Conservation (phyloP, 2,797 vertebrate species). For the Epinephelus malabaricus region DNA sequence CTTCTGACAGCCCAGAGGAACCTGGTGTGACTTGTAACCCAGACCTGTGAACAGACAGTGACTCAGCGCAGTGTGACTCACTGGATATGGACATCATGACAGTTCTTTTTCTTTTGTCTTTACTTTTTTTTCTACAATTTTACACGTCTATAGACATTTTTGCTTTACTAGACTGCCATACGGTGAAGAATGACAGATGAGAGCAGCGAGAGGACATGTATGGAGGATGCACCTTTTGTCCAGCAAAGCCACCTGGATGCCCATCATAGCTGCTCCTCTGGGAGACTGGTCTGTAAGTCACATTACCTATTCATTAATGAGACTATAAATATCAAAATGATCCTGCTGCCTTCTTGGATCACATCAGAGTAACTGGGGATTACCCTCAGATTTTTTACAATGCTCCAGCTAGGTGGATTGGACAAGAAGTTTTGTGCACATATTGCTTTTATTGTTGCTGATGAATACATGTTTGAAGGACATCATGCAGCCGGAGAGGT, state of each 20-base stretch:
- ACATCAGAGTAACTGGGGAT: background rate
- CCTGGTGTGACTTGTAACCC: conserved; percentile 6
- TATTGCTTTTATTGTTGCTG: conserved; percentile 13
- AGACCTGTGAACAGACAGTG: conserved; percentile 25
- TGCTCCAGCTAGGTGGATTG: background rate
- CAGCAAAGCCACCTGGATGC: conserved; percentile 9
- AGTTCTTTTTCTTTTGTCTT: background rate
- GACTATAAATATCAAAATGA: conserved; percentile 8
- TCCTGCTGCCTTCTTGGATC: conserved; percentile 33
- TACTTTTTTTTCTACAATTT: conserved; percentile 22
- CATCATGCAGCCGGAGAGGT: background rate
- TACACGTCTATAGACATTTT: conserved; percentile 28
- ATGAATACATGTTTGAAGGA: conserved; percentile 1
- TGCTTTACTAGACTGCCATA: conserved; percentile 48
- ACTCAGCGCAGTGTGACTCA: background rate
- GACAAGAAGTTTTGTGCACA: background rate
- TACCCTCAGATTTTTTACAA: background rate
- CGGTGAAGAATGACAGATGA: conserved; percentile 19
- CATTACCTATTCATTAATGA: background rate
- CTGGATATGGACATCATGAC: conserved; percentile 12
- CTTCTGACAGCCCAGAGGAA: conserved; percentile 62
- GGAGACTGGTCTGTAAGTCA: background rate
- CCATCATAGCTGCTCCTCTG: background rate
- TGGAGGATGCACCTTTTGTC: conserved; percentile 29
- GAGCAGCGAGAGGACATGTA: background rate